Evolutionary conservation across 2,888 invertebrate genomes (phyloP), one percentile per base, ranked within the genome.

Genomic region (Chrysotoxum bicinctum): DNA sequence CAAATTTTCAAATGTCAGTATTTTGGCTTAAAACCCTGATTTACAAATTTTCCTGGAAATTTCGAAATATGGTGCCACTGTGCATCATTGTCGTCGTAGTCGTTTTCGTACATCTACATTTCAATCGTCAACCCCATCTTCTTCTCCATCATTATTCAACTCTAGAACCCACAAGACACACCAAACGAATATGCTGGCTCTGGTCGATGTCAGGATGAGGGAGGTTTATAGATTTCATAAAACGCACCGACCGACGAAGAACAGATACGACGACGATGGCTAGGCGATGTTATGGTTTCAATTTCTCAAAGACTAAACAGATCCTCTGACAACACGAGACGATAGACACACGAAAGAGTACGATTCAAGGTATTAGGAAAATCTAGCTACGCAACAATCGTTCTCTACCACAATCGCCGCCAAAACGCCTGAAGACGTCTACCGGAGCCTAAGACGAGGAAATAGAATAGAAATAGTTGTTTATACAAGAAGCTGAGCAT

Each of bases 211-310:
- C 68, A 73, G 16, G 21, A 48, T 19, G 45, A 32, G 35, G 66
- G 54, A 16, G 48, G 8, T 40, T 60, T 56, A 50, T 69, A 50
- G 60, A 69, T 68, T 62, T 56, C 30, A 58, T 14, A 54, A 76
- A 79, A 78, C 78, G 64, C 83, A 70, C 50, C 30, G 70, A 70
- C 58, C 37, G 68, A 77, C 77, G 60, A 72, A 48, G 45, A 80
- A 66, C 79, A 76, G 72, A 85, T 72, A 75, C 66, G 70, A 72
- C 68, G 66, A 58, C 66, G 70, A 50, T 35, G 66, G 48, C 48
- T 26, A 66, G 58, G 72, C 66, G 52, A 68, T 75, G 76, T 85
- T 85, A 81, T 81, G 81, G 81, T 81, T 77, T 77, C 81, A 85
- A 81, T 85, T 81, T 81, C 81, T 56, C 23, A 19, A 77, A 69